Evolutionary conservation across 2,888 invertebrate genomes (phyloP), one percentile per base, ranked within the genome.

Genomic region (Antitype chi): DNA sequence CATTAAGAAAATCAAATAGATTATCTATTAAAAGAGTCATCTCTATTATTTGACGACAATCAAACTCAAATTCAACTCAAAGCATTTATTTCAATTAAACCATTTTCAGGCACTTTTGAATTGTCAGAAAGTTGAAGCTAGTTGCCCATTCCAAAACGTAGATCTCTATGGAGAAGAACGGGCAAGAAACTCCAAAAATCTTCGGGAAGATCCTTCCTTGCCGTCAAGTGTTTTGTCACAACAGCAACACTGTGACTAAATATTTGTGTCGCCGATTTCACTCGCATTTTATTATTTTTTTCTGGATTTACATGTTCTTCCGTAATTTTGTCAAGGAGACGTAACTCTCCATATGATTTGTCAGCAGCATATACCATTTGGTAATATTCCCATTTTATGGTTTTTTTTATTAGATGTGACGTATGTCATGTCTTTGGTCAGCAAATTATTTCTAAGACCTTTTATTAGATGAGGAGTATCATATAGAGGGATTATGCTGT

Each of bases 21-120:
- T 75, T 53, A 32, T 75, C 62, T 15, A 70, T 52, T 43, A 74
- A 55, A 3, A 74, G 0, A n/a, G 62, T 71, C 3, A 74, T n/a
- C 9, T 71, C 62, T 43, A 75, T 38, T 60, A 69, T 9, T 52
- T 60, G 69, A 28, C 49, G 38, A 20, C 60, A 70, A 2, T 57
- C 32, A n/a, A n/a, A n/a, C n/a, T n/a, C n/a, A n/a, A n/a, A n/a
- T n/a, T n/a, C n/a, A n/a, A n/a, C n/a, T n/a, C n/a, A n/a, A n/a
- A n/a, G n/a, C n/a, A n/a, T n/a, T n/a, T n/a, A n/a, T n/a, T n/a
- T n/a, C n/a, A n/a, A n/a, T n/a, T n/a, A n/a, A n/a, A n/a, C n/a
- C n/a, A n/a, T n/a, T n/a, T n/a, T n/a, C n/a, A n/a, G n/a, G n/a
- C n/a, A n/a, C n/a, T n/a, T n/a, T n/a, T n/a, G n/a, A n/a, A n/a